Percentiles rank a stretch among this genome's conserved stretches.
These are phyloP conservation scores for Apodemia zela DNA, from an alignment of 2,888 invertebrate genomes.

Conservation along the genomic window DNA sequence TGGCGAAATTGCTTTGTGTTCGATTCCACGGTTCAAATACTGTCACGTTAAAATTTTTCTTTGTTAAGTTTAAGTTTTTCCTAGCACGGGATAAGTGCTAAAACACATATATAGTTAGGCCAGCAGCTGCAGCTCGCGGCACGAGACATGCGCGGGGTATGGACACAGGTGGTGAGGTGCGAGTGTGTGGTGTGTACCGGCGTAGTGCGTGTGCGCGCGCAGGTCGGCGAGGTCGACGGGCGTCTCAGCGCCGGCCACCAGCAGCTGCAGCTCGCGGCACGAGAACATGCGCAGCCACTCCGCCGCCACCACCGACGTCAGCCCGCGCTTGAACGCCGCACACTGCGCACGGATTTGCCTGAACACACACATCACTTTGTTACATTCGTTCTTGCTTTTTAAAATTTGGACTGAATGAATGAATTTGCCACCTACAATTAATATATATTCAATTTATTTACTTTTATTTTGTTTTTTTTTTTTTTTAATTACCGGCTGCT, in stretches of 20 bases:
- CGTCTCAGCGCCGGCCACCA: conserved; percentile 97
- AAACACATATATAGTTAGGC: no score
- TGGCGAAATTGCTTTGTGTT: no score
- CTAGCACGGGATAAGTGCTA: no score
- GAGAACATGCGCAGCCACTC: conserved; percentile 97
- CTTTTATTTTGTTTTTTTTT: no score
- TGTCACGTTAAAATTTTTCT: no score
- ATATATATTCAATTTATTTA: no score
- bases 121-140: background rate
- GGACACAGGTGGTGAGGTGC: background rate
- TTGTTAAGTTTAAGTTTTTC: no score
- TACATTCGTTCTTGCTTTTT: background rate
- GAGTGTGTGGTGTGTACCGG: conserved; percentile 70
- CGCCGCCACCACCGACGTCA: conserved; percentile 93
- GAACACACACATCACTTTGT: conserved; percentile 12
- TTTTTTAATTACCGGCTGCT: no score
- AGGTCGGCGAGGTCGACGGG: conserved; percentile 96
- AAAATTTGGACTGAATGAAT: no score
- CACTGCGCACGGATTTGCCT: conserved; percentile 92
- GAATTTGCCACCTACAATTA: no score
- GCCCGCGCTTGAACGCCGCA: conserved; percentile 92
- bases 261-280: conserved; percentile 94
- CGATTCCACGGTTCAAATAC: no score
- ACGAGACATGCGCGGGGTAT: background rate
- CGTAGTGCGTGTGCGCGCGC: conserved; percentile 92